Evolutionary conservation across 2,113 vertebrate species (phyloP).

Genomic region (Mormyrus lacerda): DNA sequence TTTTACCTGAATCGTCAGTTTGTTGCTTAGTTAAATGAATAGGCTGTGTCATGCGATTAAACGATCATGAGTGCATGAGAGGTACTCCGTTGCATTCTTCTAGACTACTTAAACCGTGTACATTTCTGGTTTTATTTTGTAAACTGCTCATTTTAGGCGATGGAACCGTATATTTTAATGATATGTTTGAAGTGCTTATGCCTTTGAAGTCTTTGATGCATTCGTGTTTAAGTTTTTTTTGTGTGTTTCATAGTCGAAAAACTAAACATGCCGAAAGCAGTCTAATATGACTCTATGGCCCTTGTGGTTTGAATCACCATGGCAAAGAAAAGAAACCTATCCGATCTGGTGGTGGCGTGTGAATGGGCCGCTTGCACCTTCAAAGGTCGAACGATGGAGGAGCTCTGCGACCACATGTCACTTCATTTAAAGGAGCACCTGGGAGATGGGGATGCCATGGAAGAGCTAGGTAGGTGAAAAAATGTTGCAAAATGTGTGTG

Average conservation of each 20-base stretch:
- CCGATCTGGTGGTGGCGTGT: slow-evolving; percentile 46
- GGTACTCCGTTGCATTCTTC: background rate
- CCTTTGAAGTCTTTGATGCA: background rate
- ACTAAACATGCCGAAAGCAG: background rate
- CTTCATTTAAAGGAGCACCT: slow-evolving; percentile 53
- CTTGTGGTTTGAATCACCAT: slow-evolving; percentile 27
- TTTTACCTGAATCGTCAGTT: background rate
- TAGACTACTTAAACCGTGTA: background rate
- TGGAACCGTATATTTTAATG: background rate
- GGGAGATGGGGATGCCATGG: slow-evolving; percentile 60
- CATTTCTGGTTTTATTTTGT: background rate
- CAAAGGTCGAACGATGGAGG: slow-evolving; percentile 50
- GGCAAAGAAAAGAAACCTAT: slow-evolving; percentile 47
- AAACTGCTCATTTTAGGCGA: background rate
- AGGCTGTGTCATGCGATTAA: background rate
- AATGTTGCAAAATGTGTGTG: background rate
- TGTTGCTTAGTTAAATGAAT: background rate
- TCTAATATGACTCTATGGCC: background rate
- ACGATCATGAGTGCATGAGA: too few relatives aligned
- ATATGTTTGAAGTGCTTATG: background rate
- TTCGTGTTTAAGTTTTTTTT: background rate
- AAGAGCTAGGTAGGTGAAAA: slow-evolving; percentile 58
- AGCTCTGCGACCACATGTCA: slow-evolving; percentile 56
- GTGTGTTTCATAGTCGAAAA: background rate
- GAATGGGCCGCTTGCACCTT: slow-evolving; percentile 58